Conservation (phyloP, 2,797 vertebrate species). For the Numenius phaeopus region DNA sequence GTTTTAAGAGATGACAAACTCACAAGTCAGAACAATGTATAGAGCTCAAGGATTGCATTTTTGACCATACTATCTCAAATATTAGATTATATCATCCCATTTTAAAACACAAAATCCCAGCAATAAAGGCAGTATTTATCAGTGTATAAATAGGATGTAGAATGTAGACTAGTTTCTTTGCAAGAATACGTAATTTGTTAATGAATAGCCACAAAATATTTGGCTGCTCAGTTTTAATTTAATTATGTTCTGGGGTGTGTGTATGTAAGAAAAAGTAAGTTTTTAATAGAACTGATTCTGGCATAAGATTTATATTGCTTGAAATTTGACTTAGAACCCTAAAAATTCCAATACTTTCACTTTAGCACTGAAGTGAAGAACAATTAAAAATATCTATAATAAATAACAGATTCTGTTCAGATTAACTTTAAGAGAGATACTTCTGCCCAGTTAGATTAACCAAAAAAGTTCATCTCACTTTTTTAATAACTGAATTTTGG, state of each 20-base stretch:
- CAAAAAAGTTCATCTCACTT: not conserved
- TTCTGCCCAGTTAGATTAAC: not conserved
- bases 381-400: not conserved
- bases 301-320: not conserved
- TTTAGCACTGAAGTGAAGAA: not conserved
- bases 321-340: not conserved
- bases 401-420: not conserved
- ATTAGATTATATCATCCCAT: not conserved
- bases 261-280: too few species aligned
- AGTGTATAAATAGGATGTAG: not conserved
- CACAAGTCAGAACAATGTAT: not conserved
- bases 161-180: not conserved
- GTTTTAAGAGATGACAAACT: not conserved
- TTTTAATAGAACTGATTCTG: not conserved
- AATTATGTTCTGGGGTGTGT: not conserved
- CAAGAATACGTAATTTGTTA: not conserved
- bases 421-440: not conserved
- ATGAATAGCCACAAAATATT: not conserved
- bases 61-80: not conserved
- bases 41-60: not conserved
- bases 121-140: not conserved
- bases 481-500: not conserved
- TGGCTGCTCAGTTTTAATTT: not conserved
- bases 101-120: not conserved
- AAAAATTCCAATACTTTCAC: not conserved